Conservation (phyloP, 92 coral and sea anemone species). For the Palythoa grandis region DNA sequence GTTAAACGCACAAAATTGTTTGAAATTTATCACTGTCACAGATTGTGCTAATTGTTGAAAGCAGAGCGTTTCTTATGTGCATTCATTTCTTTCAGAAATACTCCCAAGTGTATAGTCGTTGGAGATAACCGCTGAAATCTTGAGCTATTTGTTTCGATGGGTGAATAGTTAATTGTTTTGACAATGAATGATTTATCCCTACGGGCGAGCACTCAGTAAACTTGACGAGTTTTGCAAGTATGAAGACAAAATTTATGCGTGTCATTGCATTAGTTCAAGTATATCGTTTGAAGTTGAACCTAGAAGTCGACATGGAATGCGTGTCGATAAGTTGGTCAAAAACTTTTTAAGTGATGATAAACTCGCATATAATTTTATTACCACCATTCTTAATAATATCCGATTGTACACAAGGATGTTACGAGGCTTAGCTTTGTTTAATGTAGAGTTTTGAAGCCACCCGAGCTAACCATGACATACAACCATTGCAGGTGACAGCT, state of each 20-base stretch:
- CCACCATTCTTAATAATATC: neutral
- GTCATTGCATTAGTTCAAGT: slow-evolving; percentile 32
- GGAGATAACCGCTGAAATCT: slow-evolving; percentile 1
- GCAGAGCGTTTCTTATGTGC: neutral
- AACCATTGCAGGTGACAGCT: neutral
- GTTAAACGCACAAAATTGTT: neutral
- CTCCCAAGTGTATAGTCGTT: neutral
- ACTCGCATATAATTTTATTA: neutral
- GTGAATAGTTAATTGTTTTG: slow-evolving; percentile 80
- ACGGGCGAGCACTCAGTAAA: slow-evolving; percentile 39
- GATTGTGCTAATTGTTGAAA: neutral
- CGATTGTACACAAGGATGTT: neutral
- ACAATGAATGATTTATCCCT: slow-evolving; percentile 65
- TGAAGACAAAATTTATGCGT: neutral
- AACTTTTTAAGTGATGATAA: neutral
- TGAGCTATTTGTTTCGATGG: slow-evolving; percentile 34
- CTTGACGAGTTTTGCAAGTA: neutral
- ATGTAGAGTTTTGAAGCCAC: slow-evolving; percentile 12
- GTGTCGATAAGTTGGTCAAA: neutral
- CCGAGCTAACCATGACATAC: neutral
- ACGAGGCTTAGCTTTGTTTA: neutral
- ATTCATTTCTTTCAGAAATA: neutral
- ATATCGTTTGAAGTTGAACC: neutral
- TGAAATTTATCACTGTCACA: neutral
- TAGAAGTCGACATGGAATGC: slow-evolving; percentile 24